These are phyloP conservation scores for Seriola quinqueradiata DNA, from an alignment of 2,113 vertebrate species.

Conservation along the genomic window DNA sequence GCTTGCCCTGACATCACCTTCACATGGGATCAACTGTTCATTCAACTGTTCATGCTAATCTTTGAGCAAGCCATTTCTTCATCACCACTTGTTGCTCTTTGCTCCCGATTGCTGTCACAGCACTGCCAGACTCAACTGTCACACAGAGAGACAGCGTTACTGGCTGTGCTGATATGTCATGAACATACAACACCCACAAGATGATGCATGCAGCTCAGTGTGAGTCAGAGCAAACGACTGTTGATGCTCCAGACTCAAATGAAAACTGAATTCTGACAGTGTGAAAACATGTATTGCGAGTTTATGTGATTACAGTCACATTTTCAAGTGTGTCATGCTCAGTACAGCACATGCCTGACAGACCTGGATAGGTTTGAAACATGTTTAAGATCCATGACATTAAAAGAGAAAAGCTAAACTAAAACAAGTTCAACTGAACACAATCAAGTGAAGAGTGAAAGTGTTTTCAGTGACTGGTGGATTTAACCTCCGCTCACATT, in stretches of 20 bases:
- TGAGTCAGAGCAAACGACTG: constrained; percentile 6
- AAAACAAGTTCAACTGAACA: no score
- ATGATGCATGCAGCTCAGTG: constrained; percentile 14
- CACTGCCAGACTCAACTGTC: background rate
- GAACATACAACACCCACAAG: background rate
- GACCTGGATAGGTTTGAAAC: no score
- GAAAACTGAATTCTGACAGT: background rate
- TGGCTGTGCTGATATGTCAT: background rate
- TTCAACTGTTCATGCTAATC: no score
- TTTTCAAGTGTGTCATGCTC: background rate
- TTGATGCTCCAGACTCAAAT: background rate
- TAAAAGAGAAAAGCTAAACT: background rate
- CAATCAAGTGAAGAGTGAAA: no score
- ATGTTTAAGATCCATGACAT: no score
- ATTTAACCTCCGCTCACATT: no score
- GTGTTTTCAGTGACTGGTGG: no score
- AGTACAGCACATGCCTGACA: background rate
- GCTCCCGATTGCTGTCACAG: background rate
- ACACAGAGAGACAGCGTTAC: background rate
- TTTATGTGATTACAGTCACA: no score
- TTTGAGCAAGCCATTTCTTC: background rate
- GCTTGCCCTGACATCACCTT: background rate
- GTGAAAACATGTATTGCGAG: background rate
- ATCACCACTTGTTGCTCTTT: background rate
- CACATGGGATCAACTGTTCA: background rate